A percentile compares a stretch with the other conserved stretches of the same genome.
These are phyloP conservation scores for Microctenopoma stevenorrisi DNA, from an alignment of 2,797 vertebrate species.

Conservation along the genomic window DNA sequence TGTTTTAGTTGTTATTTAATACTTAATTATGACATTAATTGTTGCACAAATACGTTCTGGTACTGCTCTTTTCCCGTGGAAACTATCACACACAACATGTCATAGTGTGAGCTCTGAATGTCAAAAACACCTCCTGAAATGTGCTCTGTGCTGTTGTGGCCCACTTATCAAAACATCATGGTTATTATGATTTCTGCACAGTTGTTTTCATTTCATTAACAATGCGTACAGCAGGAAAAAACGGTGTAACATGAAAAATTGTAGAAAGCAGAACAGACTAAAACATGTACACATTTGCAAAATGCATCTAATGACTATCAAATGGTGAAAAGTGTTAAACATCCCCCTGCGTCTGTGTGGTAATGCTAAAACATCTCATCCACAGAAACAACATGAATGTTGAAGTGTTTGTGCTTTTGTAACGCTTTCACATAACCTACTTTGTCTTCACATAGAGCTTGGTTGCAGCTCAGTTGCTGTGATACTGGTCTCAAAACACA, in stretches of 20 bases:
- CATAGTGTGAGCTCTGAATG: conserved; percentile 19
- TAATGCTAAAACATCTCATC: background rate
- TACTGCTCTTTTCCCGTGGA: conserved; percentile 14
- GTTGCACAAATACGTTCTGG: conserved; percentile 19
- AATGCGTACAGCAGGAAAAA: conserved; percentile 19
- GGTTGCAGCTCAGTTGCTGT: conserved; percentile 13
- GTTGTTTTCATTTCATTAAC: conserved; percentile 49
- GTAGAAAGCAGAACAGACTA: background rate
- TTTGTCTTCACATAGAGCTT: background rate
- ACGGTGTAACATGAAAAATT: conserved; percentile 17
- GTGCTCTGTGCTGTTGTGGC: conserved; percentile 8
- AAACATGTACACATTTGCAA: conserved; percentile 12
- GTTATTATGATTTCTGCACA: conserved; percentile 25
- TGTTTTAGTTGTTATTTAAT: too few species aligned
- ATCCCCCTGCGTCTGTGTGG: background rate
- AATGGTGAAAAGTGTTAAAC: background rate
- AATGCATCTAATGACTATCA: conserved; percentile 1
- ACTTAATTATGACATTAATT: conserved; percentile 31
- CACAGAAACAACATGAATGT: background rate
- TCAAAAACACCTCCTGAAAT: conserved; percentile 45
- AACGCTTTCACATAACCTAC: background rate
- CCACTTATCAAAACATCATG: conserved; percentile 36
- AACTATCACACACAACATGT: conserved; percentile 46
- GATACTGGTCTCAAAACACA: conserved; percentile 17
- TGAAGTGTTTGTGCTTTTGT: background rate